Conservation (phyloP, 1,140 invertebrate genomes). For the Anastrepha obliqua region DNA sequence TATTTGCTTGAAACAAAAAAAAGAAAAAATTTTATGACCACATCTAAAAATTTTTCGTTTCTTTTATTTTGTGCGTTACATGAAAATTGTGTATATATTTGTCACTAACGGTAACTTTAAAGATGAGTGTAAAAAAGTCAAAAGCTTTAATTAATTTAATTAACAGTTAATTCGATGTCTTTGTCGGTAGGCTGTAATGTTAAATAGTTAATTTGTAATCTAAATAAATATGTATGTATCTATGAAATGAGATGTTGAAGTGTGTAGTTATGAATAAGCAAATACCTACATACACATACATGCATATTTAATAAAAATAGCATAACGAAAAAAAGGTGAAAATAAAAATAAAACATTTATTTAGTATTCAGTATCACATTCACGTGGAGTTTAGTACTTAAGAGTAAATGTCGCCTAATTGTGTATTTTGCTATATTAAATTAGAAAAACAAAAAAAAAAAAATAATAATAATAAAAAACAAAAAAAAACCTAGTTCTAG, state of each 20-base stretch:
- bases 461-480: not conserved
- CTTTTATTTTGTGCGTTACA: not conserved
- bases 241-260: not conserved
- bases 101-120: not conserved
- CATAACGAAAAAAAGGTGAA: too few relatives aligned
- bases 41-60: too few relatives aligned
- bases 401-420: slow-evolving; percentile 31
- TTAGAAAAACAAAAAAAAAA: slow-evolving; percentile 21
- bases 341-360: too few relatives aligned
- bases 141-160: slow-evolving; percentile 74
- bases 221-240: slow-evolving; percentile 7
- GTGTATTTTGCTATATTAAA: slow-evolving; percentile 40
- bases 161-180: slow-evolving; percentile 58
- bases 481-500: not conserved
- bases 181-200: not conserved
- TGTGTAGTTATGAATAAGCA: not conserved
- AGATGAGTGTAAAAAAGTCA: slow-evolving; percentile 20
- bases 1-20: too few relatives aligned
- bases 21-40: too few relatives aligned
- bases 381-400: not conserved
- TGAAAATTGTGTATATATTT: not conserved
- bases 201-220: slow-evolving; percentile 33
- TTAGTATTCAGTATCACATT: too few relatives aligned
- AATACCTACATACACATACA: slow-evolving; percentile 7
- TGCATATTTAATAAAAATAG: not conserved